Conservation (phyloP, 2,113 vertebrate genomes). For the Neomonachus schauinslandi region DNA sequence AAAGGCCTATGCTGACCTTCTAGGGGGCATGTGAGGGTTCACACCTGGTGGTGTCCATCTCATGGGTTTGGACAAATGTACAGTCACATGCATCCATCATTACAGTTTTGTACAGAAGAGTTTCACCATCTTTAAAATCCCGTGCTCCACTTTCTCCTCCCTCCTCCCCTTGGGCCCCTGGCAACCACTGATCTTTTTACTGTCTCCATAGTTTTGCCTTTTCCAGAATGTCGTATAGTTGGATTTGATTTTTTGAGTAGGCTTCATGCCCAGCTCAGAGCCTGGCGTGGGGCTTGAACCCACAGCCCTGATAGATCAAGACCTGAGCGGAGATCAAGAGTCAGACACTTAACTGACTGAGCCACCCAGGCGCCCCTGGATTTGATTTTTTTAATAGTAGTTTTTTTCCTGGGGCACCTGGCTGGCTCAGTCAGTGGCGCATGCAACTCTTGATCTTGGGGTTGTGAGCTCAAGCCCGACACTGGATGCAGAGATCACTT, state of each 20-base stretch:
- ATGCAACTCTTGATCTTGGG: neutral
- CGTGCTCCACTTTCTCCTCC: neutral
- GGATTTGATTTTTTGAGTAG: neutral
- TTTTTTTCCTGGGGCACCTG: neutral
- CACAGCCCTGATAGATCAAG: neutral
- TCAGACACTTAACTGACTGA: neutral
- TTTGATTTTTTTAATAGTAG: neutral
- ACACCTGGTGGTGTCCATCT: neutral
- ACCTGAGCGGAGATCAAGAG: neutral
- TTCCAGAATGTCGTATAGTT: neutral
- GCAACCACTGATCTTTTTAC: neutral
- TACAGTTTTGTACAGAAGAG: accelerated
- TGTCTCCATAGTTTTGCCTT: neutral
- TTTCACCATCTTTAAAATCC: neutral
- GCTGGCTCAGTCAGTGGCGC: neutral
- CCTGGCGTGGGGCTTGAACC: neutral
- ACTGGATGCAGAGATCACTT: neutral
- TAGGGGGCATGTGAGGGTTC: neutral
- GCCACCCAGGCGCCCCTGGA: neutral
- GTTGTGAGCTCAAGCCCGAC: neutral
- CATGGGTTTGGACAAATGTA: neutral
- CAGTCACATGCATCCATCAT: accelerated
- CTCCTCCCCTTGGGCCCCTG: neutral
- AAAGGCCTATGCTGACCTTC: neutral
- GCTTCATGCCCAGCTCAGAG: neutral